phyloP scores from a whole-genome alignment of 2,797 vertebrate genomes.

The Parambassis ranga region DNA sequence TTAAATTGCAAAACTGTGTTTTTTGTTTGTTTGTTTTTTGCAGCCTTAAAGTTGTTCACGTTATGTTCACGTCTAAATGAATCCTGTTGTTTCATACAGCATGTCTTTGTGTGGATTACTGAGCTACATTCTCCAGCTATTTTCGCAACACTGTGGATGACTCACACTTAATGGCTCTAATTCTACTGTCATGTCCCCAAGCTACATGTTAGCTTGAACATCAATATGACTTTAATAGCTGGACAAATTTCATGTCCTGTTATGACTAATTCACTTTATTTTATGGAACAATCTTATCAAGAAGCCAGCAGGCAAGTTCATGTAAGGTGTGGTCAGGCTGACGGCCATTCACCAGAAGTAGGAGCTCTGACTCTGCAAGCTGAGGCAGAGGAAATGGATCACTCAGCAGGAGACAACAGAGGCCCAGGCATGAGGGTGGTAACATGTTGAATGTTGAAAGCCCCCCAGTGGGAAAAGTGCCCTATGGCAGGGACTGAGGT shows the following conservation, averaged over 20 bases:
- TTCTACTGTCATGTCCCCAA: not conserved
- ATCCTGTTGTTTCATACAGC: not conserved
- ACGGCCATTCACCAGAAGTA: not conserved
- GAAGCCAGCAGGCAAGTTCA: no score
- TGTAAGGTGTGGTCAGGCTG: slow-evolving; percentile 4
- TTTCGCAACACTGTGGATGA: slow-evolving; percentile 7
- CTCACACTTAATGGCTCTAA: slow-evolving; percentile 2
- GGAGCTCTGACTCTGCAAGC: not conserved
- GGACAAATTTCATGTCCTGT: no score
- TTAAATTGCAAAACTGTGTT: slow-evolving; percentile 22
- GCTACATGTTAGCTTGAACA: not conserved
- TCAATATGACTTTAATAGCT: not conserved
- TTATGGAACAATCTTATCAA: not conserved
- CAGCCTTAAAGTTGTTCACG: not conserved
- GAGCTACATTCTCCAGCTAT: slow-evolving; percentile 5
- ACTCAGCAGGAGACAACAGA: slow-evolving; percentile 64
- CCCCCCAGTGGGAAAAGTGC: slow-evolving; percentile 45
- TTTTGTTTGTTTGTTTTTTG: slow-evolving; percentile 19
- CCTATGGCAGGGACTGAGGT: slow-evolving; percentile 64
- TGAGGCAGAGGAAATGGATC: slow-evolving; percentile 25
- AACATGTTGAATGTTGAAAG: slow-evolving; percentile 54
- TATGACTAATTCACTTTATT: not conserved
- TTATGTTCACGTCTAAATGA: not conserved
- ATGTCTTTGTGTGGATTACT: not conserved
- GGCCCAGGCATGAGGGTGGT: slow-evolving; percentile 72